A percentile compares a stretch with the other conserved stretches of the same genome.
Conservation (phyloP, 2,113 vertebrate species). For the Notiomystis cincta region DNA sequence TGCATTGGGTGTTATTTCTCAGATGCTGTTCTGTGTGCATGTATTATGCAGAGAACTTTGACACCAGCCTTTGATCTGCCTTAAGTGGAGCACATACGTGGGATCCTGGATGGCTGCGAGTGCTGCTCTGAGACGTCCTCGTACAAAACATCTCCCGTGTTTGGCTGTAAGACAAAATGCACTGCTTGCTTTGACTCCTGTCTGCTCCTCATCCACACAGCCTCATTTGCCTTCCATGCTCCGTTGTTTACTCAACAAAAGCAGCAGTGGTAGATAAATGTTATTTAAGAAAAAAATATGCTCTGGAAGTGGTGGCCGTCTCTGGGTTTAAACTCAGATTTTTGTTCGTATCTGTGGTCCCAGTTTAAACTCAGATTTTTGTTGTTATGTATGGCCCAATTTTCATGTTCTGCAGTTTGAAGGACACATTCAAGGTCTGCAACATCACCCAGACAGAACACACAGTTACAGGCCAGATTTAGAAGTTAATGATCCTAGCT, state of each 20-base stretch:
- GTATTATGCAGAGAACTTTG: conserved; percentile 31
- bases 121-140: background rate
- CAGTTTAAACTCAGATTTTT: background rate
- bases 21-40: background rate
- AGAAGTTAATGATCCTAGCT: background rate
- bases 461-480: background rate
- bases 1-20: background rate
- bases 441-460: background rate
- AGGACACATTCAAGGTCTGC: background rate
- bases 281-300: background rate
- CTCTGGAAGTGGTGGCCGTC: accelerated
- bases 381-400: accelerated
- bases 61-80: conserved; percentile 21
- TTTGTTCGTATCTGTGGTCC: background rate
- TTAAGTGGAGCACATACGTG: background rate
- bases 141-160: background rate
- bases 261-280: background rate
- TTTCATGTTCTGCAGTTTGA: background rate
- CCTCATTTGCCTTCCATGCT: background rate
- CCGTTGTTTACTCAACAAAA: background rate
- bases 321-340: background rate
- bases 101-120: background rate
- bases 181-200: background rate
- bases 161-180: background rate
- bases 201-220: background rate